Evolutionary conservation across 2,797 vertebrate genomes (phyloP).

Genomic region (Tinamus major): DNA sequence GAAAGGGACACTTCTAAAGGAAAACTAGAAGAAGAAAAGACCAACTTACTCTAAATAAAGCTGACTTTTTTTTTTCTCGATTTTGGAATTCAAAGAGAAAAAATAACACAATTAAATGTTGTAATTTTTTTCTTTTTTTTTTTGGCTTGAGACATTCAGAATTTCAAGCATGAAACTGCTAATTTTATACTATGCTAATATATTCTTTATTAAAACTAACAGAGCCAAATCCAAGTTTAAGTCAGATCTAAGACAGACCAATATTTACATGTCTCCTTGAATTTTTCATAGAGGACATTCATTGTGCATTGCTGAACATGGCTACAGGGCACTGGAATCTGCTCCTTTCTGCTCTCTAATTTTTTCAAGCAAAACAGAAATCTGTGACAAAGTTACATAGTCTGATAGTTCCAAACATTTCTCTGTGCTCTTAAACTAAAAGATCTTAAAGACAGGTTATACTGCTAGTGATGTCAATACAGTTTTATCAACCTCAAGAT

Average conservation of each 20-base stretch:
- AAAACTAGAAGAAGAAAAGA: not conserved
- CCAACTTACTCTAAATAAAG: not conserved
- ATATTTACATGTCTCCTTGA: accelerated
- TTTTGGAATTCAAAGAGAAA: not conserved
- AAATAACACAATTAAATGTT: not conserved
- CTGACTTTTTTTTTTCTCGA: not conserved
- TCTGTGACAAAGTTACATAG: not conserved
- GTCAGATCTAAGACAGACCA: not conserved
- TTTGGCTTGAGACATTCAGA: not conserved
- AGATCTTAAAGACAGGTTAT: not conserved
- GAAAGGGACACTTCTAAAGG: not conserved
- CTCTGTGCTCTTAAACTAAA: not conserved
- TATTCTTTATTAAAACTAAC: not conserved
- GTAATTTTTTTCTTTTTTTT: not conserved
- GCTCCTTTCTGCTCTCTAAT: not conserved
- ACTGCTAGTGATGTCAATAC: not conserved
- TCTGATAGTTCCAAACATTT: not conserved
- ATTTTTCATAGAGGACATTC: not conserved
- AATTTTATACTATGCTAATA: not conserved
- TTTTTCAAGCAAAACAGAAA: not conserved
- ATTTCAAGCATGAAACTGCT: not conserved
- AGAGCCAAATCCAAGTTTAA: not conserved
- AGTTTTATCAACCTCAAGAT: not conserved
- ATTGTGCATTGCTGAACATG: not conserved
- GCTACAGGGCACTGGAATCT: not conserved